These are phyloP conservation scores for Pseudocheirus occidentalis DNA, from an alignment of 2,797 vertebrate species.

Conservation along the genomic window DNA sequence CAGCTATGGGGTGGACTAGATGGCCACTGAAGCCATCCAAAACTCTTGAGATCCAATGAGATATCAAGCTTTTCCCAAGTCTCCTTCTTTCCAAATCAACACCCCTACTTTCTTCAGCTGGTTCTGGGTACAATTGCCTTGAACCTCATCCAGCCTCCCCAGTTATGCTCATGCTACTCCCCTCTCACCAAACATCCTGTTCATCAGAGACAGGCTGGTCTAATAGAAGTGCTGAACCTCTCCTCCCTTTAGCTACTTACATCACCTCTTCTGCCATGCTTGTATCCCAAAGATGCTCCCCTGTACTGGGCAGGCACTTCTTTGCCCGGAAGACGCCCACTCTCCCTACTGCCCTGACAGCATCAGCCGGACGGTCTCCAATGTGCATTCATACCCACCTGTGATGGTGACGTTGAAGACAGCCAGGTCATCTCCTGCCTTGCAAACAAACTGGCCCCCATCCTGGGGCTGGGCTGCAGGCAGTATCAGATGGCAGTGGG, in stretches of 20 bases:
- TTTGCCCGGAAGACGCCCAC: neutral
- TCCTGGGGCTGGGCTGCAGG: slow-evolving; percentile 83
- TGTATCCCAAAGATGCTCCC: neutral
- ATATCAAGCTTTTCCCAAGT: neutral
- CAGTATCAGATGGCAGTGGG: slow-evolving; percentile 84
- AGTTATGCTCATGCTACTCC: neutral
- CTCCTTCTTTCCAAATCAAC: neutral
- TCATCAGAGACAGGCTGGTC: neutral
- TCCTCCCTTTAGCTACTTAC: neutral
- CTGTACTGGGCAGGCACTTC: neutral
- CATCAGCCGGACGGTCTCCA: neutral
- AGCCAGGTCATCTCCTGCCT: slow-evolving; percentile 85
- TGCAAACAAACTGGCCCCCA: slow-evolving; percentile 89
- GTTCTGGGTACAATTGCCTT: neutral
- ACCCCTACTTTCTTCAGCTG: neutral
- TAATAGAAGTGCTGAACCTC: neutral
- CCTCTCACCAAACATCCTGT: neutral
- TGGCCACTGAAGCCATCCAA: neutral
- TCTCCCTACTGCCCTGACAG: neutral
- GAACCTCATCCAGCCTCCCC: neutral
- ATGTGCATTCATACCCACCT: slow-evolving; percentile 80
- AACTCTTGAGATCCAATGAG: neutral
- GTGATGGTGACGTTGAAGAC: slow-evolving; percentile 91
- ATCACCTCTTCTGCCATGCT: neutral
- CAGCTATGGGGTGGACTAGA: neutral